A percentile compares a stretch with the other conserved stretches of the same genome.
These are phyloP conservation scores for Naja naja DNA, from an alignment of 2,113 vertebrate species.

Conservation along the genomic window DNA sequence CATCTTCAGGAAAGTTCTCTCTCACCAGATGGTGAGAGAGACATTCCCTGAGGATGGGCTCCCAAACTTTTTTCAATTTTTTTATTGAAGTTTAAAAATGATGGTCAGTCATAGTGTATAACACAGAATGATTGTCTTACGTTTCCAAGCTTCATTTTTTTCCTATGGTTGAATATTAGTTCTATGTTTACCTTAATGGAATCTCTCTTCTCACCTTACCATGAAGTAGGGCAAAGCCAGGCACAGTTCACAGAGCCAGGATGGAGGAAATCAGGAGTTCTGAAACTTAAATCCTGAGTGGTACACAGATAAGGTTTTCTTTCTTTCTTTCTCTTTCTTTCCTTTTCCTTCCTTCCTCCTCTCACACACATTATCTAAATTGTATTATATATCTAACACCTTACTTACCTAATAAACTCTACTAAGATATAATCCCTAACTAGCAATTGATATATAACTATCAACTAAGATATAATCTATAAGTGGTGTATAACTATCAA, in stretches of 20 bases:
- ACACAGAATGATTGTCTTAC: background rate
- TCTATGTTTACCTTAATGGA: background rate
- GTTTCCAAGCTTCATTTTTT: background rate
- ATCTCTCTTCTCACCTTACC: background rate
- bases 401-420: background rate
- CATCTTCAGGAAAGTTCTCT: background rate
- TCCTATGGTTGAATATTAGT: background rate
- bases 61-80: background rate
- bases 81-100: background rate
- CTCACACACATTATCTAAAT: background rate
- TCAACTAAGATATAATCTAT: no score
- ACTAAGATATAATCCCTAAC: background rate
- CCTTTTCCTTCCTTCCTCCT: background rate
- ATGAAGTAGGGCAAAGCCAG: background rate
- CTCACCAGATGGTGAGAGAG: no score
- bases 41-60: no score
- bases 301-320: background rate
- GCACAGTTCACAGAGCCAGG: background rate
- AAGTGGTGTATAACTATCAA: no score
- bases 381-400: background rate
- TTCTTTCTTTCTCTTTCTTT: background rate
- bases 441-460: no score
- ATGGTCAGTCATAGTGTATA: background rate
- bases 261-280: background rate
- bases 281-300: background rate